These are phyloP conservation scores for Acanthopagrus latus DNA, from an alignment of 2,797 vertebrate species.

Conservation along the genomic window DNA sequence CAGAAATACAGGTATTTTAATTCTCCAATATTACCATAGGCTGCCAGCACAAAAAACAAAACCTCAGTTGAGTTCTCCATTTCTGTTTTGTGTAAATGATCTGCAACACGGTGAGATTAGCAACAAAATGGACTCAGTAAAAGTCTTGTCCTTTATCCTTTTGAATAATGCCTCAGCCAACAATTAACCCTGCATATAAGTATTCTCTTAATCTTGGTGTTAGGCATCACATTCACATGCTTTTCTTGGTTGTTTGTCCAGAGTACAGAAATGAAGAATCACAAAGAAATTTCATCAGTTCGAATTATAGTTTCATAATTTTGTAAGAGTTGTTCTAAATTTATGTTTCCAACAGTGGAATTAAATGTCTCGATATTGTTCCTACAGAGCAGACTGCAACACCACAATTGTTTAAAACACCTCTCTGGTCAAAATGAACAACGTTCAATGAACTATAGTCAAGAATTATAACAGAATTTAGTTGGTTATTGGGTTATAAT, in stretches of 20 bases:
- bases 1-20: no score
- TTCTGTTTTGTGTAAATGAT: no score
- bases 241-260: neutral
- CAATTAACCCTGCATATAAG: no score
- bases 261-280: neutral
- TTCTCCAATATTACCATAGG: no score
- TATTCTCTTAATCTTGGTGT: no score
- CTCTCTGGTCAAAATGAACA: neutral
- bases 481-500: neutral
- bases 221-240: neutral
- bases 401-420: neutral
- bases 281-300: neutral
- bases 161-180: no score
- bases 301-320: neutral
- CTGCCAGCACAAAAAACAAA: no score
- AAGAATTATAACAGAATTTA: neutral
- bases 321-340: neutral
- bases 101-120: no score
- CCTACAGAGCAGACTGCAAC: neutral
- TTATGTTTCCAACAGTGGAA: neutral
- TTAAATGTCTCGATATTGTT: neutral
- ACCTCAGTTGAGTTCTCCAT: no score
- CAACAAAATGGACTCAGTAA: neutral
- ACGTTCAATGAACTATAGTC: neutral
- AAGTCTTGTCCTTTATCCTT: neutral